Evolutionary conservation across 1,140 invertebrate genomes (phyloP).

Genomic region (Drosophila navojoa): DNA sequence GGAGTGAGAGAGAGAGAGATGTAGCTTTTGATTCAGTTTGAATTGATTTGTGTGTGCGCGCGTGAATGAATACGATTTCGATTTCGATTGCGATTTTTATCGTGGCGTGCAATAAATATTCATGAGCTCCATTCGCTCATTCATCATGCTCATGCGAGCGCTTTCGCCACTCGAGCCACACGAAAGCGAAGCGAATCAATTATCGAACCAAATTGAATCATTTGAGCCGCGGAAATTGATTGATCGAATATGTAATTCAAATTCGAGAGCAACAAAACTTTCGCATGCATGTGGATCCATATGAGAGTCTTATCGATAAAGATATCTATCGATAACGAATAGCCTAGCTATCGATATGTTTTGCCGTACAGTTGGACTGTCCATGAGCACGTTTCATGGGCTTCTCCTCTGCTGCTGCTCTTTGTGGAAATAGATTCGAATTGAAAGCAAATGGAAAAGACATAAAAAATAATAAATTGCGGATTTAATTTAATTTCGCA

Average conservation of each 20-base stretch:
- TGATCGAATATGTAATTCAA: too few relatives aligned
- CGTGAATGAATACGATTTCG: conserved; percentile 6
- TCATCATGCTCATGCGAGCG: not conserved
- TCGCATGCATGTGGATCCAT: too few relatives aligned
- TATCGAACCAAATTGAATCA: too few relatives aligned
- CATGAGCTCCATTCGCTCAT: not conserved
- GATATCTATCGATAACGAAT: too few relatives aligned
- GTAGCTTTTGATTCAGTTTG: conserved; percentile 14
- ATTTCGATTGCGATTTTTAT: conserved; percentile 2
- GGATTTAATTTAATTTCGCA: conserved; percentile 77
- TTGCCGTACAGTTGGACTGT: too few relatives aligned
- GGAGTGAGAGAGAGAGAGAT: not conserved
- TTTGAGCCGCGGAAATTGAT: too few relatives aligned
- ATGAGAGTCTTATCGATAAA: too few relatives aligned
- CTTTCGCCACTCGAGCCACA: too few relatives aligned
- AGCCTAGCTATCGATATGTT: too few relatives aligned
- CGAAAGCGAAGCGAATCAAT: too few relatives aligned
- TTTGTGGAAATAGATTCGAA: not conserved
- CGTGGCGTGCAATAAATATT: conserved; percentile 5
- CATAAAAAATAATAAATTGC: conserved; percentile 75
- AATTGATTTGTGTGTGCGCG: conserved; percentile 32
- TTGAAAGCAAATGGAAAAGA: conserved; percentile 59
- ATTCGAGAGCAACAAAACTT: too few relatives aligned
- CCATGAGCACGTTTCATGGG: not conserved
- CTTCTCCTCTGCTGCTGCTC: not conserved